A percentile compares a stretch with the other conserved stretches of the same genome.
Evolutionary conservation across 2,888 invertebrate species (phyloP).

Genomic region (Brachynemurus nebulosus): DNA sequence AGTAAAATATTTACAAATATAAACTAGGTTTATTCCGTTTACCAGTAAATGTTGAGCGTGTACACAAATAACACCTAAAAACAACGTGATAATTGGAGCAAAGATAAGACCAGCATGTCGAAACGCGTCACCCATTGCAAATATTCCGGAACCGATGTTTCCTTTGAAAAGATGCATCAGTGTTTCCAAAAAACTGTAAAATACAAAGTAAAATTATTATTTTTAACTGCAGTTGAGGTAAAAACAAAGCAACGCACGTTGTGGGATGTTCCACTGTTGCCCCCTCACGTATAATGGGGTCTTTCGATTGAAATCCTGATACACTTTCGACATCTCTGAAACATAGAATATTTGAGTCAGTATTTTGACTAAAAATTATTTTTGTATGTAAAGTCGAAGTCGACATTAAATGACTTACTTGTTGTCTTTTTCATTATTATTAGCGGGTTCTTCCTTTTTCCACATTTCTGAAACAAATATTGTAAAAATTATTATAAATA

Average conservation of each 20-base stretch:
- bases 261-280: conserved; percentile 46
- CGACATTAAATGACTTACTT: no score
- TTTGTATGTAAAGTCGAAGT: no score
- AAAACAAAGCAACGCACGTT: conserved; percentile 38
- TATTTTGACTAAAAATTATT: not conserved
- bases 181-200: conserved; percentile 65
- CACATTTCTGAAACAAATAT: no score
- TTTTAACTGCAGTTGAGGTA: not conserved
- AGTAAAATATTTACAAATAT: no score
- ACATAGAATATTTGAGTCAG: no score
- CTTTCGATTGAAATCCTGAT: conserved; percentile 34
- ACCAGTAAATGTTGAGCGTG: conserved; percentile 90
- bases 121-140: conserved; percentile 92
- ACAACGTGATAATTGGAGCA: conserved; percentile 59
- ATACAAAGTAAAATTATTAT: conserved; percentile 6
- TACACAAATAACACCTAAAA: conserved; percentile 74
- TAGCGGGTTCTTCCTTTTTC: no score
- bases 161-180: conserved; percentile 89
- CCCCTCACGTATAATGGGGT: conserved; percentile 32
- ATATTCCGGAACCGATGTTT: conserved; percentile 89
- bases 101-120: conserved; percentile 80
- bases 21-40: no score
- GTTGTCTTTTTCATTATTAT: no score
- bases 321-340: no score
- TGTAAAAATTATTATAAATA: no score